Base-by-base conservation (phyloP, 2,113 vertebrate species). In the Anser cygnoides region DNA sequence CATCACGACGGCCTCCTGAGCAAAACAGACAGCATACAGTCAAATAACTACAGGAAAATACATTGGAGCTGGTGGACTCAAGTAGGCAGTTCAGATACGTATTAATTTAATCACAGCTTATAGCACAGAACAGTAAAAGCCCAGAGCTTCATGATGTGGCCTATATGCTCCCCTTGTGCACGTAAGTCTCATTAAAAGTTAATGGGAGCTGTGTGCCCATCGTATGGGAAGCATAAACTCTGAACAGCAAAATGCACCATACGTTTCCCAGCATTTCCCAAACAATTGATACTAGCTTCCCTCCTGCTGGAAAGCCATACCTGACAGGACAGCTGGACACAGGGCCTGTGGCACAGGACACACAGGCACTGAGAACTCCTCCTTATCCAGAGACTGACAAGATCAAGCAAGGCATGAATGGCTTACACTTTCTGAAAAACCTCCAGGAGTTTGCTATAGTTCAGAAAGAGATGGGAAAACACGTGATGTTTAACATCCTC, bases 121-220 rank as follows among this genome's bases (percentile, higher is more conserved):
- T 87, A 91, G 87, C 44, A 75, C 28, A 71, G 35, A 79, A 59
- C 12, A 70, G n/a, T 35, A 86, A 93, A 92, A 93, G 35, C 28
- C n/a, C 75, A 74, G 72, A 90, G 58, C 54, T 76, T 89, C 54
- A 13, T 19, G 39, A 74, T 16, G 55, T 65, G 43, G 33, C 68
- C 87, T 87, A 2, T 54, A 68, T 8, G 19, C 28, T 41, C 29
- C 71, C 39, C 57, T 44, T 29, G 66, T 16, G 49, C 57, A 65
- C 21, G 2, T 21, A 90, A 79, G 50, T 87, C 78, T 89, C 87
- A 62, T 85, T 92, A 74, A 81, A 85, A 87, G 71, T 87, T 91
- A 92, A 95, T 57, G 39, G 82, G 55, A 93, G 67, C 84, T 89
- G 55, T 49, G 81, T 70, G 91, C 77, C 75, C 44, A 10, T 84